phyloP scores from a whole-genome alignment of 1,140 invertebrate species.

The Teleogryllus occipitalis region DNA sequence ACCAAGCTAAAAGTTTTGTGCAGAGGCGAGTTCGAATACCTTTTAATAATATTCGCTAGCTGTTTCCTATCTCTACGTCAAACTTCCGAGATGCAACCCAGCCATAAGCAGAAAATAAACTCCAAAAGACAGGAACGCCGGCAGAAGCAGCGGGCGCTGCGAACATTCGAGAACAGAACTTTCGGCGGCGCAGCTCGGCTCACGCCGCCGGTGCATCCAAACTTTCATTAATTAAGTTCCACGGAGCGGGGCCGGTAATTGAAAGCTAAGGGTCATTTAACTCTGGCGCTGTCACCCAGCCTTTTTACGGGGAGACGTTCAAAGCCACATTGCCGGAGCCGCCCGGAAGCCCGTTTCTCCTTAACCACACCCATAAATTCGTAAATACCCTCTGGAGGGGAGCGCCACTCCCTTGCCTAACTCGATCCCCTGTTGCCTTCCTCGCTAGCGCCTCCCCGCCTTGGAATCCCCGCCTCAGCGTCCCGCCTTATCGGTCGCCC shows the following conservation, averaged over 20 bases:
- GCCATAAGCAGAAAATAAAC: neutral
- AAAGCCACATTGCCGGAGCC: neutral
- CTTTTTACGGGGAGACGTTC: neutral
- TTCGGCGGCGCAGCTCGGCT: no score
- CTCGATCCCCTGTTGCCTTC: neutral
- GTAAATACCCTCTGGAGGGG: neutral
- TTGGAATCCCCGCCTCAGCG: no score
- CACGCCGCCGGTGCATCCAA: neutral
- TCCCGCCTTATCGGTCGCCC: no score
- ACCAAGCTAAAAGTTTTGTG: no score
- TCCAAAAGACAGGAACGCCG: neutral
- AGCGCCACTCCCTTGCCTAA: neutral
- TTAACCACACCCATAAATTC: neutral
- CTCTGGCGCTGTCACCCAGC: neutral
- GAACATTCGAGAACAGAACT: neutral
- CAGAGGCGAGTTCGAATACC: no score
- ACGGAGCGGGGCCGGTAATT: neutral
- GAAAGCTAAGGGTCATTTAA: neutral
- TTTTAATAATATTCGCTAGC: no score
- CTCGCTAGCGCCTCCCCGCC: no score
- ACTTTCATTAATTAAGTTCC: conserved; percentile 5
- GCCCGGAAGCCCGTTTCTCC: neutral
- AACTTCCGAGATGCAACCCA: no score
- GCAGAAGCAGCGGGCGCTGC: neutral
- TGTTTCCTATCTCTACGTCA: no score